Conservation (phyloP, 37 sponge, comb jelly and placozoan species). For the Beroe forskalii region DNA sequence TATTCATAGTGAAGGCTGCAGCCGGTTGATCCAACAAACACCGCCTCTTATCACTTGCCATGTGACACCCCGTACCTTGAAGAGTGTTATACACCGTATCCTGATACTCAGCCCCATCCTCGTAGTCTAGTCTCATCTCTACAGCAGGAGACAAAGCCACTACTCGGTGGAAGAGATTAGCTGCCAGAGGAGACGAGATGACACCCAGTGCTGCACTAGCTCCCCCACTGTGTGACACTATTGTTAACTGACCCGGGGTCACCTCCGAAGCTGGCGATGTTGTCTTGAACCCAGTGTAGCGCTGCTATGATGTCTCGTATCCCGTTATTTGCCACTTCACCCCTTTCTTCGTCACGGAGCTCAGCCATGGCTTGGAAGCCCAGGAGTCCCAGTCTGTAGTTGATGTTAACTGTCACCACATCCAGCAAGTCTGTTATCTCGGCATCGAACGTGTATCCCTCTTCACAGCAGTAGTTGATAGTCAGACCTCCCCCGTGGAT, state of each 20-base stretch:
- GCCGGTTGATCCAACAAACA: background rate
- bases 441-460: constrained; percentile 54
- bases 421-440: background rate
- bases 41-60: background rate
- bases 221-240: constrained; percentile 35
- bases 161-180: background rate
- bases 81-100: background rate
- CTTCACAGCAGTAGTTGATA: background rate
- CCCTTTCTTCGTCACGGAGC: background rate
- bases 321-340: background rate
- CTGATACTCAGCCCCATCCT: background rate
- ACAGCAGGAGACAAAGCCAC: background rate
- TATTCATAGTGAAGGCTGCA: background rate
- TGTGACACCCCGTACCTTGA: background rate
- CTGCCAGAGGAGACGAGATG: constrained; percentile 16
- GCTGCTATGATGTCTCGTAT: constrained; percentile 24
- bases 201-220: constrained; percentile 4
- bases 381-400: constrained; percentile 57
- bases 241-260: background rate
- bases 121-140: background rate
- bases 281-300: constrained; percentile 19
- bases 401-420: constrained; percentile 45
- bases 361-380: constrained; percentile 37
- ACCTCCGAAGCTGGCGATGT: constrained; percentile 25
- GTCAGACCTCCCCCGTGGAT: constrained; percentile 38